Evolutionary conservation across 2,888 invertebrate genomes (phyloP).

Genomic region (Colostygia pectinataria): DNA sequence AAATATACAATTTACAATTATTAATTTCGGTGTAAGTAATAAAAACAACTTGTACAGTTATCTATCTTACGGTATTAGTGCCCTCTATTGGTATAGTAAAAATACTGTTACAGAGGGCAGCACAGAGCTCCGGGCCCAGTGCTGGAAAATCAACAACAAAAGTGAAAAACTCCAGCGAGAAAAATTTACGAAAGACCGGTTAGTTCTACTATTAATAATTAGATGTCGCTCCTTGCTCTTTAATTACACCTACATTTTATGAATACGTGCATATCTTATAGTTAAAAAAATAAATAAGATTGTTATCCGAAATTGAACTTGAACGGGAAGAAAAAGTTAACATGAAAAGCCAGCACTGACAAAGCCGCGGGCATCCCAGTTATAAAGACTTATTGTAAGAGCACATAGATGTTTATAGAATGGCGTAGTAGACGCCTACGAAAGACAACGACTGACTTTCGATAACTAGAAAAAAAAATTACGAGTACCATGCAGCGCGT

Average conservation of each 20-base stretch:
- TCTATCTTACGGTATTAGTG: slow-evolving; percentile 30
- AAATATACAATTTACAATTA: too few relatives aligned
- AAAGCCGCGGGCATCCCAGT: too few relatives aligned
- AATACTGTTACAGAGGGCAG: slow-evolving; percentile 53
- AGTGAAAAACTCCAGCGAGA: slow-evolving; percentile 49
- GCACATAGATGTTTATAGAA: too few relatives aligned
- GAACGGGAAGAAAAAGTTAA: too few relatives aligned
- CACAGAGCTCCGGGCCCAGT: slow-evolving; percentile 46
- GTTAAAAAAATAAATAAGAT: too few relatives aligned
- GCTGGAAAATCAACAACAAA: slow-evolving; percentile 39
- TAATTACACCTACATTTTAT: neutral
- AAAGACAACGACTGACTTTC: too few relatives aligned
- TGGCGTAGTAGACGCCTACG: too few relatives aligned
- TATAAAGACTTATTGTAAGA: too few relatives aligned
- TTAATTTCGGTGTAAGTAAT: too few relatives aligned
- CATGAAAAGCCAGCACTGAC: too few relatives aligned
- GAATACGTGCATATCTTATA: too few relatives aligned
- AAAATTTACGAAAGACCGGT: slow-evolving; percentile 63
- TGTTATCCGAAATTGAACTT: neutral
- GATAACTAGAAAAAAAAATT: neutral
- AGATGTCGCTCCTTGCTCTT: slow-evolving; percentile 53
- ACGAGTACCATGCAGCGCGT: neutral
- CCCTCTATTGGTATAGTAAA: slow-evolving; percentile 46
- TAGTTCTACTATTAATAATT: slow-evolving; percentile 18
- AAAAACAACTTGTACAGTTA: too few relatives aligned